Evolutionary conservation across 1,140 invertebrate genomes (phyloP).

Genomic region (Drosophila equinoxialis): DNA sequence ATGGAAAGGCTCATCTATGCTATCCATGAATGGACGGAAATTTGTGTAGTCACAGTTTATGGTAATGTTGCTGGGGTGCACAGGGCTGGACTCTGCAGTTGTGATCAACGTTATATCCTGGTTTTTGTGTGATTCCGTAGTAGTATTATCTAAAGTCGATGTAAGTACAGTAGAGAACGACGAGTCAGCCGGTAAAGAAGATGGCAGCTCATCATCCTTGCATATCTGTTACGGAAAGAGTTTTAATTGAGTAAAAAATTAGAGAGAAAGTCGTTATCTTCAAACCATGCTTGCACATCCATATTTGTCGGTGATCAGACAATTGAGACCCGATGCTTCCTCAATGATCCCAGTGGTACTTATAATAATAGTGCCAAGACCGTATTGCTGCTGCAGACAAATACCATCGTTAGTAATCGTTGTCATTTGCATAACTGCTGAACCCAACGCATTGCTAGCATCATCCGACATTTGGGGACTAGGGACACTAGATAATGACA

Average conservation of each 20-base stretch:
- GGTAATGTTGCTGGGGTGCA: conserved; percentile 31
- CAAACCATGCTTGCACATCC: conserved; percentile 44
- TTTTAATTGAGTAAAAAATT: not conserved
- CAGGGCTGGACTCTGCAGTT: conserved; percentile 18
- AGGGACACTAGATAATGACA: conserved; percentile 12
- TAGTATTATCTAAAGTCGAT: conserved; percentile 11
- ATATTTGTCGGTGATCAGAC: conserved; percentile 37
- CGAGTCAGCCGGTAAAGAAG: conserved; percentile 31
- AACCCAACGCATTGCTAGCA: not conserved
- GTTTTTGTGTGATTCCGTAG: conserved; percentile 30
- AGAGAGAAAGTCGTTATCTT: not conserved
- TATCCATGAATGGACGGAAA: conserved; percentile 60
- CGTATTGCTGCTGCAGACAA: conserved; percentile 45
- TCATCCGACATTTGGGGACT: not conserved
- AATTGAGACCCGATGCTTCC: conserved; percentile 31
- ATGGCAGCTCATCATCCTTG: conserved; percentile 40
- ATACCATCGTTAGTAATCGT: conserved; percentile 19
- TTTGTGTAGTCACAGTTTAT: conserved; percentile 49
- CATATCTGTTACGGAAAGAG: conserved; percentile 33
- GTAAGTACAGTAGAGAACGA: conserved; percentile 26
- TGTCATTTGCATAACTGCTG: conserved; percentile 3
- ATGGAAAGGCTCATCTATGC: conserved; percentile 63
- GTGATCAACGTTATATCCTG: conserved; percentile 13
- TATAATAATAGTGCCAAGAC: conserved; percentile 56
- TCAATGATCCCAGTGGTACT: conserved; percentile 34